Evolutionary conservation across 2,113 vertebrate species (phyloP), one percentile per base, ranked within the genome.

Genomic region (Promerops cafer): DNA sequence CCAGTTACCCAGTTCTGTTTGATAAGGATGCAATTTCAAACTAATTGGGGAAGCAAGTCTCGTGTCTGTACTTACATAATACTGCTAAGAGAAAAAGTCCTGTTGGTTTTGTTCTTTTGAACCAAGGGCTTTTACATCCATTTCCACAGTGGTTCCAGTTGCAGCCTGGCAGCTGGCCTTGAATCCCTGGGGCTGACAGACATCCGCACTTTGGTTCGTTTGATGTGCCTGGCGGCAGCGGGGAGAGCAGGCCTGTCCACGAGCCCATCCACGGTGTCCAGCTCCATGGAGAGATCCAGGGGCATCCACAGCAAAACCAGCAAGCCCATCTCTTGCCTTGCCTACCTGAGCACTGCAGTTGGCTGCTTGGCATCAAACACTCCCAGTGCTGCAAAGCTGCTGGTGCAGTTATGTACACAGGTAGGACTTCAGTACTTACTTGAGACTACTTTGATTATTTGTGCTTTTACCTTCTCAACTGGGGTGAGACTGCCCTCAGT

Each of bases 341-440:
- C 99, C 23, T 99, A 99, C 86, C 98, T 99, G 90, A 99, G 99
- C 97, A 99, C 99, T 0, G 99, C 99, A 0, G 99, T 99, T 81
- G 99, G 99, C 82, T 99, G 99, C 85, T 97, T 99, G 91, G 99
- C 99, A 30, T 99, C 99, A 26, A 99, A 99, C 86, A 99, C 99
- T 20, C 98, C 99, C 45, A 99, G 98, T 47, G 99, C 99, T 37
- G 99, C 99, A 72, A 99, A 99, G 86, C 98, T 99, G 53, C 98
- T 99, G 47, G 99, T 99, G 21, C 99, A 99, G 95, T 97, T 99
- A 35, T 99, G 99, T 96, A 99, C 99, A 4, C 99, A 99, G 99
- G 99, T 99, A 85, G 75, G 95, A 22, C 27, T 76, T 52, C 11
- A 35, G 33, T 44, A 8, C 26, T 75, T 39, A 6, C 21, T 26